These are phyloP conservation scores for Ptychodera flava DNA, from an alignment of 35 echinoderm and acorn worm species.

Conservation along the genomic window DNA sequence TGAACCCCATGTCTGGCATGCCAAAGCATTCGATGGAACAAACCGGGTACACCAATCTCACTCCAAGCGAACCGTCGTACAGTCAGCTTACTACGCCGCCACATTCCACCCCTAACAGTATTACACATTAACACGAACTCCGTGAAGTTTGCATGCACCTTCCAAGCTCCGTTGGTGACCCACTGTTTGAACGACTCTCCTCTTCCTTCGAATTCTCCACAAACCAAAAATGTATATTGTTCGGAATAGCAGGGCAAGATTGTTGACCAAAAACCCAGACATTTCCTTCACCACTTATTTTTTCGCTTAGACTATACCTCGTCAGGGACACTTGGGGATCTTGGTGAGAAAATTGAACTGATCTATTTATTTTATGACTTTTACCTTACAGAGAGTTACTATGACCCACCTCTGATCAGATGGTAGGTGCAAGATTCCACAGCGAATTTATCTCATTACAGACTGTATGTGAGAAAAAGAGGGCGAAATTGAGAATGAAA, in stretches of 20 bases:
- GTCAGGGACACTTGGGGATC: not conserved
- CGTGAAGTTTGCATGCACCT: not conserved
- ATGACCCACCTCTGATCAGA: not conserved
- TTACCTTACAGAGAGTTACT: not conserved
- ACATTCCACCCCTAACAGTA: not conserved
- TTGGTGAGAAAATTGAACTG: not conserved
- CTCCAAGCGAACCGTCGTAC: slow-evolving; percentile 75
- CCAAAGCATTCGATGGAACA: slow-evolving; percentile 84
- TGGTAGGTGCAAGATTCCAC: not conserved
- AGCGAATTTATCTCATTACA: not conserved
- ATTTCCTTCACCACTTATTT: not conserved
- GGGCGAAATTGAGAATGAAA: not conserved
- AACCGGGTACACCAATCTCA: slow-evolving; percentile 38
- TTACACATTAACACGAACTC: not conserved
- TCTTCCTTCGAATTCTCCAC: too few relatives aligned
- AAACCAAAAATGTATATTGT: not conserved
- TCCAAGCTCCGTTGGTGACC: not conserved
- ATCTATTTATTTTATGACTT: slow-evolving; percentile 2
- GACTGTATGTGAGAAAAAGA: not conserved
- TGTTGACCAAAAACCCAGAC: not conserved
- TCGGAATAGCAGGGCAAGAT: not conserved
- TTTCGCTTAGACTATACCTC: not conserved
- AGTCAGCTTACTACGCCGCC: slow-evolving; percentile 82
- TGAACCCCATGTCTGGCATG: slow-evolving; percentile 89
- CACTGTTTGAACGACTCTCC: not conserved